These are phyloP conservation scores for sheep (Ovis aries) DNA, from an alignment of 2,113 vertebrate genomes.

Conservation along the genomic window DNA sequence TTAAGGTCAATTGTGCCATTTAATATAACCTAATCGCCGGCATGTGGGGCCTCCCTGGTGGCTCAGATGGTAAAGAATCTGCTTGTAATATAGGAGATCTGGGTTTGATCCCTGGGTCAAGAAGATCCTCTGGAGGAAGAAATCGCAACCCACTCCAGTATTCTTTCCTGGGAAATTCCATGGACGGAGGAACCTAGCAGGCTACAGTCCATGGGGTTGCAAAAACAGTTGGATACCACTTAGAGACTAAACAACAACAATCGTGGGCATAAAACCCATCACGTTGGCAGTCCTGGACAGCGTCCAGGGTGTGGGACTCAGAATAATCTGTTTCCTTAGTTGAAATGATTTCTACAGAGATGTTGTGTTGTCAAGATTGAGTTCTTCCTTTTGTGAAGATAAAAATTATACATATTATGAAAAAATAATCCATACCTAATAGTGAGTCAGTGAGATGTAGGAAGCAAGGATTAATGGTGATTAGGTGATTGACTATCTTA, in stretches of 20 bases:
- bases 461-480: not conserved
- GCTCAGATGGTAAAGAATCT: not conserved
- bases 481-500: not conserved
- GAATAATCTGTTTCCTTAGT: not conserved
- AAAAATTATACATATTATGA: not conserved
- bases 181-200: not conserved
- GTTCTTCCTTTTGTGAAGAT: not conserved
- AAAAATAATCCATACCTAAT: not conserved
- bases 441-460: not conserved
- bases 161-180: not conserved
- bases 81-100: not conserved
- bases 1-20: not conserved
- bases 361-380: not conserved
- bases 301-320: fast-evolving
- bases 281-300: not conserved
- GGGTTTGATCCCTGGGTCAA: not conserved
- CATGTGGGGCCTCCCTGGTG: not conserved
- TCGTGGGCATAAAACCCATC: not conserved
- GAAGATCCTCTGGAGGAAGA: not conserved
- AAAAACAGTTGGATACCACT: not conserved
- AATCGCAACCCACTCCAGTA: not conserved
- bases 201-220: no score
- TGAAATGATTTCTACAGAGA: not conserved
- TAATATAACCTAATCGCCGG: not conserved
- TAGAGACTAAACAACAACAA: not conserved